Evolutionary conservation across 2,797 vertebrate species (phyloP).

Genomic region (Mionectes olivaceus): DNA sequence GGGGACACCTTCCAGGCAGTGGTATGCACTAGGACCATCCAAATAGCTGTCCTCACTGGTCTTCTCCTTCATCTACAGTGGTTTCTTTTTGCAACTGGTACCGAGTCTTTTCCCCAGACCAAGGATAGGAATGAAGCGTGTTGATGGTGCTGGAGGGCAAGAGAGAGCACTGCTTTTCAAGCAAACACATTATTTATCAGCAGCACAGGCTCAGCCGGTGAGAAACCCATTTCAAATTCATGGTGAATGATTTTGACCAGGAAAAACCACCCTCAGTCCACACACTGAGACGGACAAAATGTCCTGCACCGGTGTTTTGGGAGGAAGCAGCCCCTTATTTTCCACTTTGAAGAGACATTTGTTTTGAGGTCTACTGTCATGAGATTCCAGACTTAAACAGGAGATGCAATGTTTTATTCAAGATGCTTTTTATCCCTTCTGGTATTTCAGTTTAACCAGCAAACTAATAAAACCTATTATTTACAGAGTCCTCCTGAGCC

Average conservation of each 20-base stretch:
- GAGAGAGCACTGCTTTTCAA: not conserved
- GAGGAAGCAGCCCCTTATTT: not conserved
- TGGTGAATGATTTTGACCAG: not conserved
- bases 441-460: not conserved
- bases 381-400: slow-evolving; percentile 9
- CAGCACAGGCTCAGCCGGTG: not conserved
- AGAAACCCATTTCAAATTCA: not conserved
- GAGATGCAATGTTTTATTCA: slow-evolving; percentile 48
- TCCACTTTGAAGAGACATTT: not conserved
- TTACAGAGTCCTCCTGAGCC: slow-evolving; percentile 19
- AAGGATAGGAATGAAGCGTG: not conserved
- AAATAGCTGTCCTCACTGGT: not conserved
- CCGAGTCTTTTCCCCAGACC: not conserved
- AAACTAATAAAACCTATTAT: slow-evolving; percentile 55
- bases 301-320: not conserved
- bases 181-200: not conserved
- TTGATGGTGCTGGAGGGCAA: not conserved
- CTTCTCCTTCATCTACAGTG: not conserved
- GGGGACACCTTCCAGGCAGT: not conserved
- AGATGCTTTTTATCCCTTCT: slow-evolving; percentile 39
- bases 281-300: not conserved
- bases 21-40: not conserved
- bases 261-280: not conserved
- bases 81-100: not conserved
- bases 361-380: slow-evolving; percentile 15